A percentile compares a stretch with the other conserved stretches of the same genome.
phyloP scores from a whole-genome alignment of 2,888 invertebrate genomes.

The Lordiphosa fenestrarum region DNA sequence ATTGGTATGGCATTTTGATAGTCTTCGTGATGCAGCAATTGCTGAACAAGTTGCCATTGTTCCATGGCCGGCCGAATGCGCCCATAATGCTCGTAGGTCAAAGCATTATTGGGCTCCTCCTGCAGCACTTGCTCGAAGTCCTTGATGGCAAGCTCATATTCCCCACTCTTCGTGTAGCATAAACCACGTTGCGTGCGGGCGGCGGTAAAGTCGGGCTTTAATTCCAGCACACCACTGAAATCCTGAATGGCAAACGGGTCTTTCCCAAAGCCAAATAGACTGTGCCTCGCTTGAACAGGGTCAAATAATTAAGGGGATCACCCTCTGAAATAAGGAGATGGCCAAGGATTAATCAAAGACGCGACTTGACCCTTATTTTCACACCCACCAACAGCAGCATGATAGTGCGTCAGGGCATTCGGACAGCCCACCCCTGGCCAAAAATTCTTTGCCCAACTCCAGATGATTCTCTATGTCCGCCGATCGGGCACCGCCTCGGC shows the following conservation, averaged over 20 bases:
- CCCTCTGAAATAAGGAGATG: conserved; percentile 85
- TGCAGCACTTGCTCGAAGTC: conserved; percentile 91
- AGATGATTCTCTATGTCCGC: conserved; percentile 95
- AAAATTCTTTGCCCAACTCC: conserved; percentile 94
- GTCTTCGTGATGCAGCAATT: conserved; percentile 83
- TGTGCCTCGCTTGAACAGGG: conserved; percentile 96
- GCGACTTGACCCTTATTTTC: not conserved
- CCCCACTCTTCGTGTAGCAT: conserved; percentile 94
- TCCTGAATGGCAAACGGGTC: conserved; percentile 96
- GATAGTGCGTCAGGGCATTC: conserved; percentile 99
- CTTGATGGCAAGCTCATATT: conserved; percentile 88
- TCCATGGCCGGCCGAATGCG: conserved; percentile 85
- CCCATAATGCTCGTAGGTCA: conserved; percentile 86
- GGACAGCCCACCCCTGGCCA: conserved; percentile 94
- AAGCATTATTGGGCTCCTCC: conserved; percentile 88
- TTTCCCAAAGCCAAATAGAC: conserved; percentile 97
- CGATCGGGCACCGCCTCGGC: conserved; percentile 83
- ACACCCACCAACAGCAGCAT: conserved; percentile 95
- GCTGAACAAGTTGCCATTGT: conserved; percentile 85
- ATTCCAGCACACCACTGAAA: conserved; percentile 93
- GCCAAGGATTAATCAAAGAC: not conserved
- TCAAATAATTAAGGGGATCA: conserved; percentile 97
- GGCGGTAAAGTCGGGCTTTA: conserved; percentile 96
- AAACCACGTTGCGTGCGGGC: conserved; percentile 92
- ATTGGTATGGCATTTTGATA: conserved; percentile 83